Evolutionary conservation across 2,888 invertebrate species (phyloP).

Genomic region (Ectemnius continuus): DNA sequence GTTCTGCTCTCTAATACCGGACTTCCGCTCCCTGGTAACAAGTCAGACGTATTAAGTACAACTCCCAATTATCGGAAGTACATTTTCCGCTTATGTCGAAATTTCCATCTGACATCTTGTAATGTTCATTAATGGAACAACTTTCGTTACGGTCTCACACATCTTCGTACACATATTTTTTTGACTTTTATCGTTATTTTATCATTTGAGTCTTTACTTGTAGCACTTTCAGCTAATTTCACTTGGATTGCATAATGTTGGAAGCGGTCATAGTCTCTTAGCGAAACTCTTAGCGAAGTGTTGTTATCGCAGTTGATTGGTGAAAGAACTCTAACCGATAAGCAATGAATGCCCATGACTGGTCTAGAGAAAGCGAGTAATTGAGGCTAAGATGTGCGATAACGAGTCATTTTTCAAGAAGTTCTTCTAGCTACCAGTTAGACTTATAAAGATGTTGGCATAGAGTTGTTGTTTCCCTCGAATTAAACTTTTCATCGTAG

Average conservation of each 20-base stretch:
- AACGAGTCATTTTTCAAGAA: background rate
- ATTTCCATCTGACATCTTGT: too few species aligned
- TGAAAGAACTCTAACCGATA: conserved; percentile 9
- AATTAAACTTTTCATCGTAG: background rate
- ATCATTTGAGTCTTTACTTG: too few species aligned
- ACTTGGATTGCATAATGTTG: background rate
- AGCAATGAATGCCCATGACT: background rate
- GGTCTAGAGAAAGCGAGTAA: background rate
- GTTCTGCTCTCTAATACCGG: conserved; percentile 24
- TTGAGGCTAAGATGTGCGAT: background rate
- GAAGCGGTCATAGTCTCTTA: conserved; percentile 16
- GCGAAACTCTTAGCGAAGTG: too few species aligned
- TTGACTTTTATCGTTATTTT: too few species aligned
- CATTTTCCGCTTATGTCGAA: too few species aligned
- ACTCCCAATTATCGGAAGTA: too few species aligned
- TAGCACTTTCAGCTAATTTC: too few species aligned
- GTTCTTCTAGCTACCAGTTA: background rate
- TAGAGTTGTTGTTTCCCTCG: background rate
- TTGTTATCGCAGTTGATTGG: conserved; percentile 7
- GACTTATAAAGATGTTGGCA: background rate
- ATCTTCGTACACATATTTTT: too few species aligned
- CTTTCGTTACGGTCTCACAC: too few species aligned
- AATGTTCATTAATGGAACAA: too few species aligned
- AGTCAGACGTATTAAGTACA: too few species aligned
- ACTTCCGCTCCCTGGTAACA: background rate